Conservation (phyloP, 2,797 vertebrate species). For the Sebastes itinus region DNA sequence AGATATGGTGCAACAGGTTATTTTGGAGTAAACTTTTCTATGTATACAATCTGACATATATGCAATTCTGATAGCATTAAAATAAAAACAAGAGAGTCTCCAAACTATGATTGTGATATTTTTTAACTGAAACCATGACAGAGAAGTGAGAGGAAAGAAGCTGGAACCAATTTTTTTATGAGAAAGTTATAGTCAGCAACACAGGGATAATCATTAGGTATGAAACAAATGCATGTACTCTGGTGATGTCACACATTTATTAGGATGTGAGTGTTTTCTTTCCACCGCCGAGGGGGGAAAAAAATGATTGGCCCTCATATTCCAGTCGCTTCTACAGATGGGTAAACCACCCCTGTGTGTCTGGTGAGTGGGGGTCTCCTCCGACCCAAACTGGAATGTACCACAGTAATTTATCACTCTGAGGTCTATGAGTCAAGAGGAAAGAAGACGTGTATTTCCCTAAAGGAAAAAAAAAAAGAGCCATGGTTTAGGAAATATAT, state of each 20-base stretch:
- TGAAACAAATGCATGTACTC: constrained; percentile 56
- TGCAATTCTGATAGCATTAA: neutral
- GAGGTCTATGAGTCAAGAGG: constrained; percentile 64
- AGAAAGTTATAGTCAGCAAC: constrained; percentile 27
- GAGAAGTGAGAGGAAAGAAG: neutral
- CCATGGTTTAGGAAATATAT: constrained; percentile 18
- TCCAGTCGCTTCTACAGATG: constrained; percentile 71
- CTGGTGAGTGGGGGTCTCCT: constrained; percentile 65
- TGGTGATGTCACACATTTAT: constrained; percentile 78
- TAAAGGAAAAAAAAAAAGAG: constrained; percentile 5
- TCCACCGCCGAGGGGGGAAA: constrained; percentile 48
- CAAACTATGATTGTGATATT: neutral
- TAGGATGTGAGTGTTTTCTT: constrained; percentile 60
- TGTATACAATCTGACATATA: neutral
- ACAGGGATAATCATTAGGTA: constrained; percentile 63
- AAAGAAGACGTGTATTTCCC: constrained; percentile 38
- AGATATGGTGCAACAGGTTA: neutral
- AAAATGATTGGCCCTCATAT: constrained; percentile 28
- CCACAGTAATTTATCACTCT: constrained; percentile 66
- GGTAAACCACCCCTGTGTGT: constrained; percentile 55
- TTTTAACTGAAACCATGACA: neutral
- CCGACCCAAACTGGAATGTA: constrained; percentile 58
- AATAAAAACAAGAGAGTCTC: neutral
- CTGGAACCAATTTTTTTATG: constrained; percentile 16
- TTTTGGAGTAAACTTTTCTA: neutral